Conservation (phyloP, 2,113 vertebrate species). For the Perca flavescens region DNA sequence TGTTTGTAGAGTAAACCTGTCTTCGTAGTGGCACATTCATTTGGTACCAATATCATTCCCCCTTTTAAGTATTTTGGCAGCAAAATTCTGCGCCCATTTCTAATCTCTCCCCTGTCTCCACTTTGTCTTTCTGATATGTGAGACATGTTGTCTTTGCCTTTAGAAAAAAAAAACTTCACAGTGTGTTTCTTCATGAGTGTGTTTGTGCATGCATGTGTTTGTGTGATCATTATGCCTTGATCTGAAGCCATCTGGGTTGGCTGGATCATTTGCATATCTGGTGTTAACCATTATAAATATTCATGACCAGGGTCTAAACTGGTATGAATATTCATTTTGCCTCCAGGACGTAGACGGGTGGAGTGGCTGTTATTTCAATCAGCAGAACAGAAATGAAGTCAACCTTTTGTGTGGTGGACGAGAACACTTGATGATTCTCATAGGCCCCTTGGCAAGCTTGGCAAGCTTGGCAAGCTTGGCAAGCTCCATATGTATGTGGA, state of each 20-base stretch:
- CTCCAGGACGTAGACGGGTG: conserved; percentile 54
- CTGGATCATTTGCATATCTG: conserved; percentile 72
- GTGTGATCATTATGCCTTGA: conserved; percentile 71
- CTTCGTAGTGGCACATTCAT: neutral
- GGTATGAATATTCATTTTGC: conserved; percentile 75
- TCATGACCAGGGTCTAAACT: conserved; percentile 67
- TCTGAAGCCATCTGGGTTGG: conserved; percentile 75
- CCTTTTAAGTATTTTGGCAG: neutral
- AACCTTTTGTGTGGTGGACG: conserved; percentile 52
- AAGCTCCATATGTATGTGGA: conserved; percentile 26
- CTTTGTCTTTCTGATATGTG: conserved; percentile 4
- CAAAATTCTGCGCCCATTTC: conserved; percentile 10
- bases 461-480: conserved; percentile 11
- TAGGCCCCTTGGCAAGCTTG: conserved; percentile 17
- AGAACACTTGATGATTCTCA: conserved; percentile 39
- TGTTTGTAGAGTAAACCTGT: conserved; percentile 6
- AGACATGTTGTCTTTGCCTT: conserved; percentile 19
- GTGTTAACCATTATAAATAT: conserved; percentile 77
- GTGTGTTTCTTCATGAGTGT: conserved; percentile 13
- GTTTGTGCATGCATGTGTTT: conserved; percentile 7
- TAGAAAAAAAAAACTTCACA: conserved; percentile 27
- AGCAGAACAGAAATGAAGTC: conserved; percentile 54
- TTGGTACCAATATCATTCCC: neutral
- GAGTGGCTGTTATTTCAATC: conserved; percentile 71
- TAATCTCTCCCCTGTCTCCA: conserved; percentile 21